phyloP scores from a whole-genome alignment of 1,140 invertebrate genomes.

The Brachionus asplanchnoidis region DNA sequence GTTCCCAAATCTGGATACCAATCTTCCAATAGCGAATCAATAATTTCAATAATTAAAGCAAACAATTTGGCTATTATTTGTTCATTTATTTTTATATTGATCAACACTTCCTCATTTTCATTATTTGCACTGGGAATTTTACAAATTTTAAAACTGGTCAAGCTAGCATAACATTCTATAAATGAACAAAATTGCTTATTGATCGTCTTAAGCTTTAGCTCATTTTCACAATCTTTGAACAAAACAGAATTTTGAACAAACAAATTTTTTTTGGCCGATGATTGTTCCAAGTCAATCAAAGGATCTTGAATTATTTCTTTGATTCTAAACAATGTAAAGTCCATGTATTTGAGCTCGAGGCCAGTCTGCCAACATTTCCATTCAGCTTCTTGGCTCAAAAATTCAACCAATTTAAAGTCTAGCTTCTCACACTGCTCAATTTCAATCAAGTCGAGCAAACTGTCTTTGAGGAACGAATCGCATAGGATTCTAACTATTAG shows the following conservation, averaged over 20 bases:
- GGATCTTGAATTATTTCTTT: slow-evolving; percentile 70
- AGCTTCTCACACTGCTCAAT: slow-evolving; percentile 8
- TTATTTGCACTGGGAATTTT: neutral
- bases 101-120: neutral
- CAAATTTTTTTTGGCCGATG: slow-evolving; percentile 47
- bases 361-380: slow-evolving; percentile 96
- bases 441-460: slow-evolving; percentile 22
- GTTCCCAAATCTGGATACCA: slow-evolving; percentile 95
- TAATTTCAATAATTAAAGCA: slow-evolving; percentile 49
- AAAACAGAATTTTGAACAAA: neutral
- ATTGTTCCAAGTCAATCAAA: slow-evolving; percentile 45
- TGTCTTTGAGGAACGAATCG: neutral
- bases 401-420: slow-evolving; percentile 17
- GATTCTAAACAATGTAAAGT: slow-evolving; percentile 72
- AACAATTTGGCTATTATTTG: slow-evolving; percentile 25
- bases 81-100: slow-evolving; percentile 16
- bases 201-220: neutral
- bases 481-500: slow-evolving; percentile 12
- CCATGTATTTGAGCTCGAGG: slow-evolving; percentile 75
- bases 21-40: slow-evolving; percentile 91
- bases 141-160: slow-evolving; percentile 19
- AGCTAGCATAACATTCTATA: slow-evolving; percentile 6
- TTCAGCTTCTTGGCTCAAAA: slow-evolving; percentile 35
- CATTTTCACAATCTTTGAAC: slow-evolving; percentile 36
- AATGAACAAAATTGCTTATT: slow-evolving; percentile 38